Evolutionary conservation across 2,888 invertebrate genomes (phyloP).

Genomic region (Elmis aenea): DNA sequence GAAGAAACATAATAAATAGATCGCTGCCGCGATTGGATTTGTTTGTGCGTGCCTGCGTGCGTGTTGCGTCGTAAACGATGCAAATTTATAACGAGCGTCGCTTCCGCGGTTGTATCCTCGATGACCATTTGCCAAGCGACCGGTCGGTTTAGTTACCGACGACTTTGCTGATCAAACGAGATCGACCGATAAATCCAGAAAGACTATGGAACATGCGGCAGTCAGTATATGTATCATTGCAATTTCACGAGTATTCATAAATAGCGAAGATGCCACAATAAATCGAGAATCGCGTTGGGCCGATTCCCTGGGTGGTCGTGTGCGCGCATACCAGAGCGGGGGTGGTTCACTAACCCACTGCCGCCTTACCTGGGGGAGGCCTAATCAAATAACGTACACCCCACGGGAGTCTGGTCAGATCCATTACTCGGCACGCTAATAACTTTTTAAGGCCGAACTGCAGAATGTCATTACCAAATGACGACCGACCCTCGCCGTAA

Average conservation of each 20-base stretch:
- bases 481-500: slow-evolving; percentile 31
- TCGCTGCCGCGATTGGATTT: no score
- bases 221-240: slow-evolving; percentile 37
- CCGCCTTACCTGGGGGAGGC: slow-evolving; percentile 31
- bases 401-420: slow-evolving; percentile 26
- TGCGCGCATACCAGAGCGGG: slow-evolving; percentile 37
- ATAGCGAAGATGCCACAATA: slow-evolving; percentile 43
- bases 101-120: no score
- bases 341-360: slow-evolving; percentile 29
- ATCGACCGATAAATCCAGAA: no score
- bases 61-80: no score
- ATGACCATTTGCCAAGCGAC: no score
- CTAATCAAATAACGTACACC: slow-evolving; percentile 36
- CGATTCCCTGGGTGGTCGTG: slow-evolving; percentile 42
- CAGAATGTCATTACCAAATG: slow-evolving; percentile 39
- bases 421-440: slow-evolving; percentile 34
- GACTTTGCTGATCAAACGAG: no score
- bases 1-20: no score
- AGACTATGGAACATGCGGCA: not conserved
- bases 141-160: no score
- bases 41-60: no score
- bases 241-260: slow-evolving; percentile 45
- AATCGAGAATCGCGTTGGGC: slow-evolving; percentile 43
- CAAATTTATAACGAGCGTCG: no score
- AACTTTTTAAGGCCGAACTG: slow-evolving; percentile 39